phyloP scores from a whole-genome alignment of 2,888 invertebrate genomes.

The Macrophya annulata region DNA sequence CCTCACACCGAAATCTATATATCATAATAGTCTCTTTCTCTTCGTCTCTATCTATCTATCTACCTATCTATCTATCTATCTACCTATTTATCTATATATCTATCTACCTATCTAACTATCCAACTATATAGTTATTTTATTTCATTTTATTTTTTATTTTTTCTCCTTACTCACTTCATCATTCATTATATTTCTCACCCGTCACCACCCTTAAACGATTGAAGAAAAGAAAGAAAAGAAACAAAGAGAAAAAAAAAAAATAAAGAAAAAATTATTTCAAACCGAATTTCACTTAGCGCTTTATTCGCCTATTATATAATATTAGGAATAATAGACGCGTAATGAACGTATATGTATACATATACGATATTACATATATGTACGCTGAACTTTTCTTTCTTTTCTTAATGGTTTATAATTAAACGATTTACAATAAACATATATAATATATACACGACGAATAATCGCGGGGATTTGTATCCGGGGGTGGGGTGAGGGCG shows the following conservation, averaged over 20 bases:
- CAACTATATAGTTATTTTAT: too few species aligned
- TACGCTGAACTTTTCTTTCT: not conserved
- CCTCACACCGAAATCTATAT: not conserved
- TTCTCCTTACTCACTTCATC: not conserved
- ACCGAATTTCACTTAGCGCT: not conserved
- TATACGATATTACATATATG: not conserved
- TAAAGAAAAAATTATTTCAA: not conserved
- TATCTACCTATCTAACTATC: not conserved
- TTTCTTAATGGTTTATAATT: not conserved
- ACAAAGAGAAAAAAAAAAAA: not conserved
- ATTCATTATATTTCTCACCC: not conserved
- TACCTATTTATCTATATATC: not conserved
- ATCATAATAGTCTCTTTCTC: conserved; percentile 29
- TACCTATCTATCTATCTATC: not conserved
- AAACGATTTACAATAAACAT: conserved; percentile 26
- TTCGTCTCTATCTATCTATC: not conserved
- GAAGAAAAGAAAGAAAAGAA: not conserved
- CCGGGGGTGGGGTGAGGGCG: not conserved
- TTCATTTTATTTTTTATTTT: not conserved
- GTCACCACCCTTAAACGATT: conserved; percentile 1
- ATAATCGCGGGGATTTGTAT: not conserved
- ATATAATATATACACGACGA: conserved; percentile 42
- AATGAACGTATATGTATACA: not conserved
- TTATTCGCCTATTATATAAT: conserved; percentile 3
- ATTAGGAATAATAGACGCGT: not conserved